A percentile compares a stretch with the other conserved stretches of the same genome.
phyloP scores from a whole-genome alignment of 2,888 invertebrate species.

The Parascotia fuliginaria region DNA sequence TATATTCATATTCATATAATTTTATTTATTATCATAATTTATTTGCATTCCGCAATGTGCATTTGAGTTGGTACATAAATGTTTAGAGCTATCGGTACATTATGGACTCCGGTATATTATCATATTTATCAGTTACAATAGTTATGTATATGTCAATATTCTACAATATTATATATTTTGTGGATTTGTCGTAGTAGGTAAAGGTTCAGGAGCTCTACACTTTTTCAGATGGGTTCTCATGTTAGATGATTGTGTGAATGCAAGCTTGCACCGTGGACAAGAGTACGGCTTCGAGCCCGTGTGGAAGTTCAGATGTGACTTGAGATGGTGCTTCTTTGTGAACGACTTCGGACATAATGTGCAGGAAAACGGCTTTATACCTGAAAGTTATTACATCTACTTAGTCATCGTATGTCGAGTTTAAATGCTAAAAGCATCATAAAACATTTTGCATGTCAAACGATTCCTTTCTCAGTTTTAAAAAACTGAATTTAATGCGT shows the following conservation, averaged over 20 bases:
- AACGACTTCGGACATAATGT: slow-evolving; percentile 91
- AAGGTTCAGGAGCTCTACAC: slow-evolving; percentile 75
- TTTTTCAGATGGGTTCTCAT: slow-evolving; percentile 95
- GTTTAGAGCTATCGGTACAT: too few species aligned
- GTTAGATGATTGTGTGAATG: slow-evolving; percentile 94
- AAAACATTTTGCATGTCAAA: too few species aligned
- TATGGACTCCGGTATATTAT: too few species aligned
- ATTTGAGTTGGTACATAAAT: too few species aligned
- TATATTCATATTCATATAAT: too few species aligned
- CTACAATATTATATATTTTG: slow-evolving; percentile 1
- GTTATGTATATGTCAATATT: not conserved
- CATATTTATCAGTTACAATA: not conserved
- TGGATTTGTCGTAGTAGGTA: slow-evolving; percentile 5
- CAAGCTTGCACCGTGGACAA: slow-evolving; percentile 87
- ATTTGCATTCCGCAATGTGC: too few species aligned
- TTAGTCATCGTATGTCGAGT: too few species aligned
- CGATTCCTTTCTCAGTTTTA: too few species aligned
- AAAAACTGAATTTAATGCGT: too few species aligned
- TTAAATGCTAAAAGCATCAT: too few species aligned
- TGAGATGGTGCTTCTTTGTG: slow-evolving; percentile 94
- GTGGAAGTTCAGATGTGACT: slow-evolving; percentile 94
- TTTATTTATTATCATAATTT: too few species aligned
- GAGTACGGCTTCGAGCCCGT: slow-evolving; percentile 92
- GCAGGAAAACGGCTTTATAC: slow-evolving; percentile 91
- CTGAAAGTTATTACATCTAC: slow-evolving; percentile 70